Base-by-base conservation (phyloP, 64 coral and sea anemone species). In the Montipora cactus region DNA sequence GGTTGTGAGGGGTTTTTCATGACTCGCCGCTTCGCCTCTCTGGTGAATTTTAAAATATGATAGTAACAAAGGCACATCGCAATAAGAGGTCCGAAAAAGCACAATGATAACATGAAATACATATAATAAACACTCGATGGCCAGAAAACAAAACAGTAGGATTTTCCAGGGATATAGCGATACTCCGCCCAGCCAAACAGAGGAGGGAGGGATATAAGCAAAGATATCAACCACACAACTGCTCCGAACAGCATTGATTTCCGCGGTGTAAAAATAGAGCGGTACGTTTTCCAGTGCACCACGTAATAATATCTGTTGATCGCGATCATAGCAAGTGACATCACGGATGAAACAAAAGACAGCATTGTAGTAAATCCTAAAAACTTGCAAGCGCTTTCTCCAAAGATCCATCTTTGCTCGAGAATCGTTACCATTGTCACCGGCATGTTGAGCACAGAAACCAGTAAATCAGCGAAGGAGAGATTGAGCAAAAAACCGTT, bases 401-500 rank as follows among this genome's bases (percentile, higher is more conserved):
- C 97, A 18, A 98, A 85, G 15, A 87, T 59, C 97, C 97, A 98
- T 0, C 87, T n/a, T 4, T 87, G 50, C 44, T 86, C 20, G 4
- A 98, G 2, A 0, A 95, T 81, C 2, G 97, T 98, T 12, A 91
- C 88, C 3, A 91, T 75, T 48, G 97, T 98, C 14, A 98, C 78
- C 0, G 97, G 97, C 97, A 98, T 98, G 71, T 95, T 98, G 11
- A 98, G 80, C 22, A 88, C 70, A 28, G 97, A 89, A 7, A 98
- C 97, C 5, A 98, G 72, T 55, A 98, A 55, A 50, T 98, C 97
- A 15, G 97, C 97, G 12, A 91, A 90, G 5, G 97, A 91, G 6
- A 98, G 94, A 44, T 98, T 98, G 1, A 98, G 88, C 20, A 94
- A 93, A 23, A 98, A 98, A 16, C 76, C 85, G 53, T 95, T 98